Evolutionary conservation across 2,113 vertebrate genomes (phyloP), one percentile per base, ranked within the genome.

Genomic region (Phoxinus phoxinus): DNA sequence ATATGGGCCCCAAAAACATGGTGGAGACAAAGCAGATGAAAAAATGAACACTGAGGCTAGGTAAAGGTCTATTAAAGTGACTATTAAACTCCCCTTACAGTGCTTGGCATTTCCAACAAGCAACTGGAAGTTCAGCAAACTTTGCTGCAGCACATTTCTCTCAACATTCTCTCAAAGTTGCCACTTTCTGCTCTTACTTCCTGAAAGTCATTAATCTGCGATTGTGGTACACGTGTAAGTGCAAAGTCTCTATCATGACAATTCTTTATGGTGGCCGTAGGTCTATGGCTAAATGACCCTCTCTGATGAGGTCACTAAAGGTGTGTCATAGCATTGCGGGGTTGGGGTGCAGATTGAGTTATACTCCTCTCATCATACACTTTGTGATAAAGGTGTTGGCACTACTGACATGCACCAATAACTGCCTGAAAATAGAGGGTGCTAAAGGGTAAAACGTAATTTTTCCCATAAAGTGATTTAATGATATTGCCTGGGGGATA

Each of bases 21-120:
- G 59, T 32, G 67, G 46, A 79, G 87, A 90, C 91, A 85, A 69
- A 56, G 2, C 83, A 90, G 92, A 93, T 89, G 89, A 90, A 87
- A 84, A 65, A 85, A 90, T 30, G 61, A 88, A 65, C 48, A 84
- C 86, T 80, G 90, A 91, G 78, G 77, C 86, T 86, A 35, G 51
- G 51, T 86, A 86, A 69, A 86, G 63, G 84, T 87, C 65, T 86
- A 73, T 86, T 82, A 88, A 84, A 88, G 91, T 91, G 83, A 83
- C 86, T 58, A 79, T 87, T 89, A 88, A 72, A 53, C 63, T 78
- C 82, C n/a, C 21, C 32, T 51, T 72, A 83, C 84, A 51, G 89
- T 86, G 79, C 81, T 15, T 56, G 84, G 85, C 84, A 79, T 87
- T 87, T 89, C 53, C 71, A 78, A 77, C 80, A 80, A 86, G 83